Evolutionary conservation across 2,888 invertebrate species (phyloP).

Genomic region (Folsomia manolachei): DNA sequence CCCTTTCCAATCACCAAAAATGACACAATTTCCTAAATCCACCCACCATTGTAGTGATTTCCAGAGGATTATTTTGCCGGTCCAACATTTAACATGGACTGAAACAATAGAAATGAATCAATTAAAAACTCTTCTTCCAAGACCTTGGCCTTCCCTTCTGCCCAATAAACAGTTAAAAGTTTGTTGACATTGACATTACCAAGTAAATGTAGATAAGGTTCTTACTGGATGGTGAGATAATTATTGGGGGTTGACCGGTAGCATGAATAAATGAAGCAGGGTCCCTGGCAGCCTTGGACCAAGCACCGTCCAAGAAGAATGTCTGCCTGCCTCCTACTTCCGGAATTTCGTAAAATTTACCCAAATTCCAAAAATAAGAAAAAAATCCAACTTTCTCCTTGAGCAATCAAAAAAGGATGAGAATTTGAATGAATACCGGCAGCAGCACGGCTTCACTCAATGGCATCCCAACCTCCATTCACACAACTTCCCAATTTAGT

Average conservation of each 20-base stretch:
- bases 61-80: constrained; percentile 27
- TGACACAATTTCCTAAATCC: neutral
- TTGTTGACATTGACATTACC: too few species aligned
- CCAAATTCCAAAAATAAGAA: constrained; percentile 4
- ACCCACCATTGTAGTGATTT: constrained; percentile 31
- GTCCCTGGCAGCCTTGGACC: neutral
- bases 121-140: too few species aligned
- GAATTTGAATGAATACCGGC: too few species aligned
- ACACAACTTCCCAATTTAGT: too few species aligned
- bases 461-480: too few species aligned
- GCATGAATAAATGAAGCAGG: neutral
- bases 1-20: neutral
- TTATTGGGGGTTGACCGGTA: neutral
- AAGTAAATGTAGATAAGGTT: neutral
- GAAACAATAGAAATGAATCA: neutral
- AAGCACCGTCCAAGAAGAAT: neutral
- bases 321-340: too few species aligned
- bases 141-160: too few species aligned
- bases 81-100: constrained; percentile 40
- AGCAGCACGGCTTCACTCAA: too few species aligned
- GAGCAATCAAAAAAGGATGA: neutral
- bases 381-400: neutral
- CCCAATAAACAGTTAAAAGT: neutral
- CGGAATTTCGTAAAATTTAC: too few species aligned
- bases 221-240: neutral